A percentile compares a stretch with the other conserved stretches of the same genome.
Evolutionary conservation across 2,113 vertebrate species (phyloP).

Genomic region (Triplophysa siluroides): DNA sequence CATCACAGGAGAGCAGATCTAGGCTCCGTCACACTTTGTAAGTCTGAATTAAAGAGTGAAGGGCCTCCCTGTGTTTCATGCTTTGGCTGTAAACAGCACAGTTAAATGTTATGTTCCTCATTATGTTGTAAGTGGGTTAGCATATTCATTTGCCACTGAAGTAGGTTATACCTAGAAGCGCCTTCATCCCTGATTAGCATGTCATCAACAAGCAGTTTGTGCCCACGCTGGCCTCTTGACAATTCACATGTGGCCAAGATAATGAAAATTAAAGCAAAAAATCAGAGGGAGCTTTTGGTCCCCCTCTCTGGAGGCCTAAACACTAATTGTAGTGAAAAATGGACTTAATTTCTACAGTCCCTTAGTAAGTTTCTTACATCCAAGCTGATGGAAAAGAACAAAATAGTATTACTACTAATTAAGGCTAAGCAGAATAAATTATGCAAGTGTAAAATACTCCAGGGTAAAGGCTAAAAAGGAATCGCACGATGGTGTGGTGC

Average conservation of each 20-base stretch:
- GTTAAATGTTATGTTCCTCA: slow-evolving; percentile 70
- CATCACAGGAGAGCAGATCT: slow-evolving; percentile 37
- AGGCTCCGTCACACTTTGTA: slow-evolving; percentile 52
- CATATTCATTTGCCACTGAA: slow-evolving; percentile 70
- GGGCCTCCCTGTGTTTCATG: slow-evolving; percentile 60
- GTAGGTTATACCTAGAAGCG: slow-evolving; percentile 72
- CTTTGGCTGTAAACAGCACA: slow-evolving; percentile 68
- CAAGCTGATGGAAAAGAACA: slow-evolving; percentile 63
- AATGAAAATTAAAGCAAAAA: slow-evolving; percentile 59
- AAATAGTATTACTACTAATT: slow-evolving; percentile 69
- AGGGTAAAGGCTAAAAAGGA: slow-evolving; percentile 50
- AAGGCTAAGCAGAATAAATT: slow-evolving; percentile 67
- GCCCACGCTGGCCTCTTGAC: slow-evolving; percentile 63
- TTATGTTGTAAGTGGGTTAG: slow-evolving; percentile 64
- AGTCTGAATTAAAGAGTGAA: slow-evolving; percentile 69
- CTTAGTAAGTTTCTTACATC: slow-evolving; percentile 52
- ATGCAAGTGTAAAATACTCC: slow-evolving; percentile 61
- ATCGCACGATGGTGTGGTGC: slow-evolving; percentile 27
- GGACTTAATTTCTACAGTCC: slow-evolving; percentile 56
- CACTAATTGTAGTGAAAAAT: slow-evolving; percentile 57
- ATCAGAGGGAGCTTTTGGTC: slow-evolving; percentile 41
- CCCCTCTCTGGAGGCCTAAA: slow-evolving; percentile 57
- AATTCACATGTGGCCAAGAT: slow-evolving; percentile 58
- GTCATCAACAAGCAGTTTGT: slow-evolving; percentile 63
- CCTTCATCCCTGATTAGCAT: slow-evolving; percentile 68